Percentiles rank a stretch among this genome's conserved stretches.
phyloP scores from a whole-genome alignment of 2,113 vertebrate species.

The Paraplagusia blochii region DNA sequence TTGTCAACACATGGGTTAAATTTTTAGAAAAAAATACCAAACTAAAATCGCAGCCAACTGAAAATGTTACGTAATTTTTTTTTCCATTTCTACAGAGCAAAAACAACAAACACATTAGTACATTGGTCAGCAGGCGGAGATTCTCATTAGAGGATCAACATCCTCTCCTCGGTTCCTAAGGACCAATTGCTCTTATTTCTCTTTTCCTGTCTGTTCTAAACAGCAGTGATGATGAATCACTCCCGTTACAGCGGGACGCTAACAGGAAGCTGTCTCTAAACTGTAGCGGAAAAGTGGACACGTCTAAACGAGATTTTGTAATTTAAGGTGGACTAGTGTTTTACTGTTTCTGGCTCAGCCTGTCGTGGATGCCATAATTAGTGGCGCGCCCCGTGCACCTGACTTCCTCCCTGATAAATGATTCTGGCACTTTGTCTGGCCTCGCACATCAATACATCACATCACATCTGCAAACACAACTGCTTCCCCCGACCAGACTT shows the following conservation, averaged over 20 bases:
- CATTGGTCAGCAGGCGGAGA: no score
- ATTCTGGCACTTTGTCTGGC: constrained; percentile 1
- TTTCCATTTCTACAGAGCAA: no score
- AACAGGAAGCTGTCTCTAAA: neutral
- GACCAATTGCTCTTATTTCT: neutral
- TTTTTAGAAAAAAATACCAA: no score
- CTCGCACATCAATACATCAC: constrained; percentile 4
- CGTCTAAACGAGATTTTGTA: neutral
- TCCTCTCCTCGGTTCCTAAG: neutral
- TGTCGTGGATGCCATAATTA: neutral
- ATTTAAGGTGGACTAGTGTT: neutral
- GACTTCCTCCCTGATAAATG: neutral
- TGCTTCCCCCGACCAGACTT: constrained; percentile 69
- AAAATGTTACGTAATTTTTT: no score
- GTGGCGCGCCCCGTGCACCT: neutral
- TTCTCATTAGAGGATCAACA: no score
- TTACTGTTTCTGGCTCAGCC: neutral
- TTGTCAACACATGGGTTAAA: no score
- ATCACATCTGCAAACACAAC: neutral
- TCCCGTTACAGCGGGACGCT: neutral
- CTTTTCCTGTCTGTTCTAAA: neutral
- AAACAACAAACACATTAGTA: no score
- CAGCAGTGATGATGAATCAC: neutral
- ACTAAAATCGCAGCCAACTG: no score
- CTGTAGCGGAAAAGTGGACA: no score